Evolutionary conservation across 2,113 vertebrate species (phyloP), one percentile per base, ranked within the genome.

Genomic region (Notothenia coriiceps): DNA sequence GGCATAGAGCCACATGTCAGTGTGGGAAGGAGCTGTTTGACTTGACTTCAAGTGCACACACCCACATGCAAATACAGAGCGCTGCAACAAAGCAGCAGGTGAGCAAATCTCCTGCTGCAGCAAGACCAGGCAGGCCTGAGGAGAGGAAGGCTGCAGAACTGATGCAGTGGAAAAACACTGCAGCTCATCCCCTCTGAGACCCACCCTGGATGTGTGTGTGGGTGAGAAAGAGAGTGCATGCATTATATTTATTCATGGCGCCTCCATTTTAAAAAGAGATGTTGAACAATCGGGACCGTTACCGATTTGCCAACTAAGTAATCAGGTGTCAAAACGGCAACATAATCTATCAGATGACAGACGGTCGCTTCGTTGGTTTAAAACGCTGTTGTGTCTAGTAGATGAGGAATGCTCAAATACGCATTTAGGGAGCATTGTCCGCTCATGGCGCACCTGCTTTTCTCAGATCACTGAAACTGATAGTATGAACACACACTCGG

Each of bases 131-230:
- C 93, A 93, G 81, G 93, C 70, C 79, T 79, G 75, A 10, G 22
- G 79, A 78, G 44, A 56, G 43, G 55, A 54, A 66, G 72, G 75
- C 65, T 81, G 69, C 64, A 71, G 10, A n/a, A 88, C 59, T 70
- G 70, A 82, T 85, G 79, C 50, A 84, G 76, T 92, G 90, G 92
- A 94, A 93, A 91, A 92, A 55, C 92, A 92, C 91, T 80, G 80
- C 54, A 49, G 79, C 76, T 67, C 46, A 78, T 33, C 61, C 73
- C 86, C 79, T 74, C 35, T 29, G 86, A 86, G 84, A 88, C 47
- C 60, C 67, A 10, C 44, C 14, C 47, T 67, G 47, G 74, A 57
- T 70, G 77, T 52, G 54, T 43, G 56, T 54, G 61, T 49, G 57
- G 61, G 35, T 70, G 57, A 40, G 51, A 50, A 62, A 33, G 40